Percentiles rank a stretch among this genome's conserved stretches.
Evolutionary conservation across 2,113 vertebrate genomes (phyloP).

Genomic region (Macrotis lagotis): DNA sequence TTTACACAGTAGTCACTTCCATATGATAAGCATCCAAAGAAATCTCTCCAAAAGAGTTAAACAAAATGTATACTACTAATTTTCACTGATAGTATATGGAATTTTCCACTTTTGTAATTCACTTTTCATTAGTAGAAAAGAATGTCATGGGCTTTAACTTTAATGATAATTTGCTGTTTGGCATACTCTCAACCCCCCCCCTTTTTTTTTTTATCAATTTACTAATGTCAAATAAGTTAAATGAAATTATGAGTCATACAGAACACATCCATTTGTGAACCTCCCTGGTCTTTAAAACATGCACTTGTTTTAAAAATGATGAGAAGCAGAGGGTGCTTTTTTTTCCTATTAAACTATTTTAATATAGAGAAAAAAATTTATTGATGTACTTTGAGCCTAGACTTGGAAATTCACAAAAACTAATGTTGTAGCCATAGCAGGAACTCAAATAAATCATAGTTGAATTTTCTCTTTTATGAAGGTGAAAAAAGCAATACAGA

Average conservation of each 20-base stretch:
- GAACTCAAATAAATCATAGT: neutral
- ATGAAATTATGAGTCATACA: neutral
- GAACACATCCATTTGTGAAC: neutral
- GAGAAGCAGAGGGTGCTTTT: neutral
- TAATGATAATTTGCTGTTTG: neutral
- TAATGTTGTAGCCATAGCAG: neutral
- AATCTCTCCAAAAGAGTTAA: neutral
- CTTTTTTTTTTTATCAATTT: neutral
- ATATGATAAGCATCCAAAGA: neutral
- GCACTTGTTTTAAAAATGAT: neutral
- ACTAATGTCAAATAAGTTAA: neutral
- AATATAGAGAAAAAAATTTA: neutral
- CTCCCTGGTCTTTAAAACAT: neutral
- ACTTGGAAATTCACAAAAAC: neutral
- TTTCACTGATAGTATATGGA: neutral
- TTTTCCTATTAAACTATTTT: neutral
- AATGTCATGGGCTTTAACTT: neutral
- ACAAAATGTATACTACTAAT: neutral
- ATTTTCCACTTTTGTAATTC: neutral
- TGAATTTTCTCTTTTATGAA: neutral
- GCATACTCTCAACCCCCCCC: neutral
- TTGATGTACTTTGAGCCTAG: neutral
- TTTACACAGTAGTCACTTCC: neutral
- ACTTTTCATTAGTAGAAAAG: neutral
- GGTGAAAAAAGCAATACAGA: neutral